Base-by-base conservation (phyloP, 2,888 invertebrate genomes). In the Rhagonycha lutea region DNA sequence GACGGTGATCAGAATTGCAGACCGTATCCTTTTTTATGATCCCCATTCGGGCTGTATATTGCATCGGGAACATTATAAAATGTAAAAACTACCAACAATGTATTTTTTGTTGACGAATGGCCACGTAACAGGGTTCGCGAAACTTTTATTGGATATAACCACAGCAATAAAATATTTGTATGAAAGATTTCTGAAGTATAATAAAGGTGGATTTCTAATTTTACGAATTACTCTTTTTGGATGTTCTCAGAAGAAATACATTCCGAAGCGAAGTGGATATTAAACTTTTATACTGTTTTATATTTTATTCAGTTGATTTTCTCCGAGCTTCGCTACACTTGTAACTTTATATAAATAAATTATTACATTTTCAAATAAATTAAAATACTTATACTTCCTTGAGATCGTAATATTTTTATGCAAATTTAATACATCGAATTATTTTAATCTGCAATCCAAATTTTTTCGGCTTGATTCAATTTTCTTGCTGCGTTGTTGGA, bases 31-130 rank as follows among this genome's bases (percentile, higher is more conserved):
- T 82, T 81, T 86, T 86, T 87, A 86, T 83, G 86, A 83, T 84
- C 85, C 85, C 86, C 84, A 84, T 86, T 86, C 85, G 86, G 84
- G 83, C 82, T 85, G 84, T 86, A 86, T 85, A 83, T 83, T 85
- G 86, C 86, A 83, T 79, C 82, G 82, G 82, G 83, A 84, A 86
- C 86, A 86, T 86, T 86, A 86, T 86, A 86, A 86, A 86, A 85
- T 86, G 86, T 86, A 86, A 86, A 86, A 86, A 86, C 85, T 85
- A 84, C 85, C 79, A 82, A 86, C 86, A 85, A 84, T 86, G 86
- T 86, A 85, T 82, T 84, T 85, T 84, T 84, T 83, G 81, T 83
- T 83, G 82, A 82, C 81, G 81, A 82, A 83, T 82, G 81, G 81
- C 82, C 82, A 72, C 79, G 74, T 79, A 75, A 78, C 75, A 68